phyloP scores from a whole-genome alignment of 2,797 vertebrate genomes.

The Takifugu ocellatus region DNA sequence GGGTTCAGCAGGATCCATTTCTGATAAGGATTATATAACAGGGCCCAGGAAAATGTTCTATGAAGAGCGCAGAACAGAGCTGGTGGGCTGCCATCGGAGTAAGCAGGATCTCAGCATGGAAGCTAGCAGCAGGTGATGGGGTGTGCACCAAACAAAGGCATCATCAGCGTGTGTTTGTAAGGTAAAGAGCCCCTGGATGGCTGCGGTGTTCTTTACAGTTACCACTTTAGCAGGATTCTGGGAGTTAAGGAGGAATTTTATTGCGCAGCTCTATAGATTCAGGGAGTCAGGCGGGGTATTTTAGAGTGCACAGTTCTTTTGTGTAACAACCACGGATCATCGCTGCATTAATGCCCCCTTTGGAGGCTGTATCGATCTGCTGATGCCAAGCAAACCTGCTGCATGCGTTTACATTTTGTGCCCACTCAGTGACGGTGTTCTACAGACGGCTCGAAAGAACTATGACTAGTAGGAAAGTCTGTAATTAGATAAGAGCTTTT shows the following conservation, averaged over 20 bases:
- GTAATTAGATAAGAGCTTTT: constrained; percentile 24
- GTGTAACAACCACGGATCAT: constrained; percentile 29
- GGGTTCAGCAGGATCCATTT: too few relatives aligned
- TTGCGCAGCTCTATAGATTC: constrained; percentile 52
- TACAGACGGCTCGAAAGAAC: constrained; percentile 16
- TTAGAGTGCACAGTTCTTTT: constrained; percentile 32
- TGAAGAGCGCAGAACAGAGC: too few relatives aligned
- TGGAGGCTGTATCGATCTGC: constrained; percentile 41
- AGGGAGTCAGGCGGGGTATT: constrained; percentile 48
- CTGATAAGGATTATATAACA: too few relatives aligned
- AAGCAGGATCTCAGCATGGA: too few relatives aligned
- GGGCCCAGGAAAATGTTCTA: too few relatives aligned
- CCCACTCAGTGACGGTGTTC: constrained; percentile 10
- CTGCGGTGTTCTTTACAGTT: constrained; percentile 20
- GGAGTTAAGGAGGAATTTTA: too few relatives aligned
- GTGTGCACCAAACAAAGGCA: too few relatives aligned
- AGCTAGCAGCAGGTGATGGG: too few relatives aligned
- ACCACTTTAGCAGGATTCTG: constrained; percentile 2
- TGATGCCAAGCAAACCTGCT: constrained; percentile 28
- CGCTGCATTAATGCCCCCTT: constrained; percentile 21
- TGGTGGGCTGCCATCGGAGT: too few relatives aligned
- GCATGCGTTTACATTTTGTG: constrained; percentile 25
- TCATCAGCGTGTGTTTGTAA: too few relatives aligned
- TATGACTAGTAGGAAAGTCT: constrained; percentile 14
- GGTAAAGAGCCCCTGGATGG: too few relatives aligned